A percentile compares a stretch with the other conserved stretches of the same genome.
These are phyloP conservation scores for Schmidtea mediterranea DNA, from an alignment of 1,140 invertebrate genomes.

Conservation along the genomic window DNA sequence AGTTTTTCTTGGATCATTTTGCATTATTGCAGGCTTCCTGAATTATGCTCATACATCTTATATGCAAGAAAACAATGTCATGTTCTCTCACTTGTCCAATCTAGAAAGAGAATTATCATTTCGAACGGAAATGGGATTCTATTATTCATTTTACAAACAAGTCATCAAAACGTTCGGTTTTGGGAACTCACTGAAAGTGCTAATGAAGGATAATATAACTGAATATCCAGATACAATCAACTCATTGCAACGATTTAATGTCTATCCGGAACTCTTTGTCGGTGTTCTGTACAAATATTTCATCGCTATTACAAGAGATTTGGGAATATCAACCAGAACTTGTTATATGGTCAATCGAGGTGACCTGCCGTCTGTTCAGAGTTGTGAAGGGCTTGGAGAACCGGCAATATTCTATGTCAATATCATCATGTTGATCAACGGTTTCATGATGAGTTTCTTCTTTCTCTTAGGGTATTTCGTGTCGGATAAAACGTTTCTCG, in stretches of 20 bases:
- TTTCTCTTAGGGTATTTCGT: not conserved
- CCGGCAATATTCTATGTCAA: constrained; percentile 47
- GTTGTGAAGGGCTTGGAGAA: constrained; percentile 34
- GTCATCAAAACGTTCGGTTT: constrained; percentile 40
- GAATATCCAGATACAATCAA: constrained; percentile 51
- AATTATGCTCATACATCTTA: constrained; percentile 33
- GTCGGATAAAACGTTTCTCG: constrained; percentile 5
- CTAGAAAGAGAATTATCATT: constrained; percentile 53
- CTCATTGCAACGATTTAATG: constrained; percentile 47
- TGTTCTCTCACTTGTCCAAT: constrained; percentile 52
- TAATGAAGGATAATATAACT: constrained; percentile 45
- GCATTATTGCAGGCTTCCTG: too few species aligned
- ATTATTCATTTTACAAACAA: constrained; percentile 59
- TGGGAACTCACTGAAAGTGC: constrained; percentile 33
- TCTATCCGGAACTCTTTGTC: constrained; percentile 45
- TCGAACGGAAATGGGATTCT: constrained; percentile 53
- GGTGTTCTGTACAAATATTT: constrained; percentile 2
- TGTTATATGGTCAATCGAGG: too few species aligned
- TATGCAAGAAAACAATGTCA: constrained; percentile 48
- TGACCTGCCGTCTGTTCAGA: not conserved
- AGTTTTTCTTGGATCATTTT: too few species aligned
- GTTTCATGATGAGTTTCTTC: constrained; percentile 30
- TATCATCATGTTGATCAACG: constrained; percentile 38
- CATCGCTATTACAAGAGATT: too few species aligned
- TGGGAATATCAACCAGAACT: too few species aligned